Percentiles rank a stretch among this genome's conserved stretches.
These are phyloP conservation scores for Lucilia cuprina DNA, from an alignment of 1,140 invertebrate genomes.

Conservation along the genomic window DNA sequence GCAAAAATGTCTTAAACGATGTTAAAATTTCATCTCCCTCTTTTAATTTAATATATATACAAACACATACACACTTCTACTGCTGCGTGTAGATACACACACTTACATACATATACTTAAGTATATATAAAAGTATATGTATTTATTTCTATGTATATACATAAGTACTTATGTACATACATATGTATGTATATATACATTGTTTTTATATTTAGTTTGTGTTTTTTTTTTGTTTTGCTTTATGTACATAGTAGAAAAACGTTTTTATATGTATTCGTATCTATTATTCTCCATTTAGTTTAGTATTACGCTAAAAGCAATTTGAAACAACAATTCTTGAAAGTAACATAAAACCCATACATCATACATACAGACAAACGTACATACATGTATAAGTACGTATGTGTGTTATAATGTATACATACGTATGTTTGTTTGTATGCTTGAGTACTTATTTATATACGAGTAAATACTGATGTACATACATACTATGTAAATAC, in stretches of 20 bases:
- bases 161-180: neutral
- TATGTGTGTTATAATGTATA: neutral
- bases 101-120: neutral
- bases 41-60: neutral
- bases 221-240: neutral
- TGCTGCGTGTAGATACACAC: no score
- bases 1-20: constrained; percentile 10
- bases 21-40: constrained; percentile 6
- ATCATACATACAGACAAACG: neutral
- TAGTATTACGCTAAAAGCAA: constrained; percentile 32
- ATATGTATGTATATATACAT: neutral
- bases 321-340: constrained; percentile 30
- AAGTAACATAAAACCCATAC: constrained; percentile 31
- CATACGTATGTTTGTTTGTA: no score
- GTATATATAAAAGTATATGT: neutral
- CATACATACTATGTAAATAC: no score
- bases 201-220: neutral
- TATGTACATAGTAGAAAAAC: neutral
- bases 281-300: constrained; percentile 24
- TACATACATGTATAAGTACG: neutral
- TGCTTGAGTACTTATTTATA: no score
- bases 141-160: neutral
- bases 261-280: neutral
- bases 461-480: no score
- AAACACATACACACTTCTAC: neutral